phyloP scores from a whole-genome alignment of 1,140 invertebrate genomes.

The Whitmania pigra region DNA sequence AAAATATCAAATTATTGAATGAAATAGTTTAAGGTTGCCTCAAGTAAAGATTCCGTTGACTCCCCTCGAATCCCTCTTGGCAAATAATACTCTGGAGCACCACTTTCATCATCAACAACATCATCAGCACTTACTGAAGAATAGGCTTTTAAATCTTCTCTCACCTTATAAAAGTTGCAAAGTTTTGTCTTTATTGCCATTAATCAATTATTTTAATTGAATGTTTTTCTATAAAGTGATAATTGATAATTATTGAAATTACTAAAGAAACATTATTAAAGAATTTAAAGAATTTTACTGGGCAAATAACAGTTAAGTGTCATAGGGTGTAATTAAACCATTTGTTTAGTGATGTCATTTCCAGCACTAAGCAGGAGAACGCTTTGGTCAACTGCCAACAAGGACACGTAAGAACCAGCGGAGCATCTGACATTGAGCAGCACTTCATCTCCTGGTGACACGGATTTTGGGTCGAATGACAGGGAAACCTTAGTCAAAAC shows the following conservation, averaged over 20 bases:
- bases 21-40: not conserved
- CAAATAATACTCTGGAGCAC: not conserved
- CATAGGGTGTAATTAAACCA: slow-evolving; percentile 30
- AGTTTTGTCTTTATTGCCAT: too few relatives aligned
- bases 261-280: too few relatives aligned
- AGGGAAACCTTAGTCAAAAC: not conserved
- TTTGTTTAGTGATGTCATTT: slow-evolving; percentile 49
- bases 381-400: slow-evolving; percentile 77
- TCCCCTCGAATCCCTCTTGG: not conserved
- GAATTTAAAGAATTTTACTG: too few relatives aligned
- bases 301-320: too few relatives aligned
- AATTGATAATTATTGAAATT: too few relatives aligned
- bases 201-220: too few relatives aligned
- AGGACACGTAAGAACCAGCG: slow-evolving; percentile 70
- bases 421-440: slow-evolving; percentile 60
- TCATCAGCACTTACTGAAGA: not conserved
- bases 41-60: not conserved
- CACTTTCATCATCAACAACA: too few relatives aligned
- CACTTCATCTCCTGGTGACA: slow-evolving; percentile 36
- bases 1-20: too few relatives aligned
- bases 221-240: too few relatives aligned
- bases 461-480: not conserved
- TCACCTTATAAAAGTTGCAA: not conserved
- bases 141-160: not conserved
- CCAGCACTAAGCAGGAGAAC: slow-evolving; percentile 56